Evolutionary conservation across 2,888 invertebrate genomes (phyloP), one percentile per base, ranked within the genome.

Genomic region (Drosophila hamatofila): DNA sequence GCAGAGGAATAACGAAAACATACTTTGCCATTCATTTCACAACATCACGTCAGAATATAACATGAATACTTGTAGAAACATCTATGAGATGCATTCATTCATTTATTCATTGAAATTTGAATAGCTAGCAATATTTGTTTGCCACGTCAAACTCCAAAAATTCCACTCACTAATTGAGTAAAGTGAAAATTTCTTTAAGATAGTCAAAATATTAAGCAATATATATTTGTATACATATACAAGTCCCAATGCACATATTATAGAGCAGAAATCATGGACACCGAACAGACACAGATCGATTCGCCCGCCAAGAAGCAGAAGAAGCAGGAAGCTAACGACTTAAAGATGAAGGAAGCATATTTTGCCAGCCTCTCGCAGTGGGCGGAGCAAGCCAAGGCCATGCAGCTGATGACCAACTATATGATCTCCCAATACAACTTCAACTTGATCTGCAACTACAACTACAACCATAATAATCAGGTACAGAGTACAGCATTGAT

Each of bases 291-390:
- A 18, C n/a, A 14, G 12, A 4, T 14, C 12, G 33, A 33, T 18
- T 6, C 7, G n/a, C 11, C n/a, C n/a, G 27, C 8, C 51, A 21
- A 21, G 12, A 9, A 35, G 8, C 21, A 23, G 21, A 21, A 49
- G 3, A 0, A 4, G 25, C 25, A 25, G 25, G 4, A 25, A 4
- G 25, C 30, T n/a, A 18, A 1, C 7, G 21, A 33, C 3, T 33
- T 21, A 5, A 33, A 3, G 7, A 27, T 8, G 18, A 49, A 42
- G 48, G 27, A 52, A 3, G 56, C 61, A 0, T 72, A 72, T 35
- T 73, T 51, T 4, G 39, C 41, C 21, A 55, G 54, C 25, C 55
- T 72, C 1, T 14, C 52, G 11, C 33, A 64, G 5, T 72, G 72
- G 72, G 1, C 16, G 1, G 11, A 33, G 8, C 58, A 73, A 7